Evolutionary conservation across 1,140 invertebrate genomes (phyloP).

Genomic region (Anadara kagoshimensis): DNA sequence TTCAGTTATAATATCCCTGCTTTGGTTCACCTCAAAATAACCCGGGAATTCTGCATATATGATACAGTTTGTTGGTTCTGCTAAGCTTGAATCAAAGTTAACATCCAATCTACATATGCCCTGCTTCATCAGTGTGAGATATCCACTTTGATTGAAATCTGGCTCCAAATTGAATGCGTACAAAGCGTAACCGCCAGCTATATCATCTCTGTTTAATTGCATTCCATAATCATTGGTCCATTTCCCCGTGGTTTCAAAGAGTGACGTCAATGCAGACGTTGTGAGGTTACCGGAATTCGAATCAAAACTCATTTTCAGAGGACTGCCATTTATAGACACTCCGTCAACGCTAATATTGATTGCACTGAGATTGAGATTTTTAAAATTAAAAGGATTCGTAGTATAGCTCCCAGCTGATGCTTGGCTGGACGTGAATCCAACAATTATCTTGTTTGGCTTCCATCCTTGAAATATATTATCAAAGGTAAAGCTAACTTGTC

Average conservation of each 20-base stretch:
- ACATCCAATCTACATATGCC: slow-evolving; percentile 28
- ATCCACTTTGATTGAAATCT: neutral
- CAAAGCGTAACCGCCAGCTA: slow-evolving; percentile 23
- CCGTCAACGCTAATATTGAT: slow-evolving; percentile 17
- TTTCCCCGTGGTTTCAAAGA: neutral
- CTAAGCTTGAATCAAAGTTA: slow-evolving; percentile 10
- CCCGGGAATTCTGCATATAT: slow-evolving; percentile 1
- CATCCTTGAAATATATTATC: slow-evolving; percentile 22
- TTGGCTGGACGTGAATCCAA: slow-evolving; percentile 24
- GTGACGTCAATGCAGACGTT: neutral
- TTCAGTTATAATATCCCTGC: neutral
- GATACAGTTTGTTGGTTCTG: neutral
- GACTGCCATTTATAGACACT: slow-evolving; percentile 21
- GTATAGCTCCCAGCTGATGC: slow-evolving; percentile 22
- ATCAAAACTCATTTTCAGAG: neutral
- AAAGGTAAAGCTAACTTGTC: slow-evolving; percentile 22
- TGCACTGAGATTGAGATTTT: slow-evolving; percentile 15
- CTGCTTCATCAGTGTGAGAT: slow-evolving; percentile 27
- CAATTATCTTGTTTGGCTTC: slow-evolving; percentile 24
- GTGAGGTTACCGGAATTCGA: neutral
- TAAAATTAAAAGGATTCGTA: slow-evolving; percentile 32
- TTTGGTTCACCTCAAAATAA: slow-evolving; percentile 2
- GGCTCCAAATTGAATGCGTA: slow-evolving; percentile 37
- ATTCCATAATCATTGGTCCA: neutral
- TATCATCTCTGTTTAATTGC: slow-evolving; percentile 9